Evolutionary conservation across 2,113 vertebrate genomes (phyloP), one percentile per base, ranked within the genome.

Genomic region (Brachyhypopomus gauderio): DNA sequence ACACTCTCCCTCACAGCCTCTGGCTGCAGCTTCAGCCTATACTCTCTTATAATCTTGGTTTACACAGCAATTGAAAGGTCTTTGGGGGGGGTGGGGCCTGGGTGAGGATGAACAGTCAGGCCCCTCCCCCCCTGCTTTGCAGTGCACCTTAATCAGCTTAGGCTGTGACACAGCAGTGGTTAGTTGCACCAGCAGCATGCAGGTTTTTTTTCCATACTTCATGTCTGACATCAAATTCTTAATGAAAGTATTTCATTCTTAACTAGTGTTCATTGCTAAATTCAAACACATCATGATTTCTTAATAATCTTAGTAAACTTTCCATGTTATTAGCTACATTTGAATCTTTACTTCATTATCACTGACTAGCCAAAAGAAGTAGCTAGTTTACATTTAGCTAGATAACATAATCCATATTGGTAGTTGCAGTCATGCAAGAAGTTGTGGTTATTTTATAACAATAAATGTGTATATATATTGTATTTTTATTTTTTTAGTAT

Each of bases 31-130:
- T 12, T 23, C 63, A 69, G 34, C 48, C 72, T 75, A 22, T 30
- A 52, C 52, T 62, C 72, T 36, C 60, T 27, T 25, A 11, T 63
- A 25, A 23, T 22, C 45, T 79, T 25, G n/a, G 27, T 36, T 67
- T 19, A 70, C 80, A 60, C 69, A 81, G 67, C 80, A 70, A 55
- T 34, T 67, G 34, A 75, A 58, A 70, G 72, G 72, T 67, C 48
- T 5, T 67, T 41, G 34, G 34, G 20, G 6, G 20, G 34, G 17
- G 11, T 8, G 34, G n/a, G 19, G 52, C 30, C 30, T 59, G 72
- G 52, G 23, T 80, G 58, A 69, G 48, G 19, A 71, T 12, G 19
- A 38, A n/a, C 70, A 73, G 22, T 48, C 66, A 41, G 63, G 17
- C n/a, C 12, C 17, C 23, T 70, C 67, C 64, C 75, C 30, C 34